Percentiles rank a stretch among this genome's conserved stretches.
Evolutionary conservation across 2,797 vertebrate species (phyloP).

Genomic region (Lutjanus campechanus): DNA sequence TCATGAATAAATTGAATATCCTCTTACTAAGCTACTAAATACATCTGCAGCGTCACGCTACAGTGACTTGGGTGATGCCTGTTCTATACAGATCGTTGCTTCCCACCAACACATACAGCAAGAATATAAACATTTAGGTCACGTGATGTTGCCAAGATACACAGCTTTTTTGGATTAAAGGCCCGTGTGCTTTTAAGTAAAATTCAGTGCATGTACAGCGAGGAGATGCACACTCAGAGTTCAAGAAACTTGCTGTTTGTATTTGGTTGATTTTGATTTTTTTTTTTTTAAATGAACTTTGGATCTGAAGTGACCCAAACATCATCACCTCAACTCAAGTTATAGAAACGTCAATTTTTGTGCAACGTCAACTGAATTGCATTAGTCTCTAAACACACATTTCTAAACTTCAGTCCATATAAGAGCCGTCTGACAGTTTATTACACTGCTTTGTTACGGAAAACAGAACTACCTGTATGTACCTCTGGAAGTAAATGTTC

Average conservation of each 20-base stretch:
- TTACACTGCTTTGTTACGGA: background rate
- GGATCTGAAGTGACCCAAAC: background rate
- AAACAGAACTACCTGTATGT: background rate
- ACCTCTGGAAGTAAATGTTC: background rate
- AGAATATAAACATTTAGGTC: slow-evolving; percentile 62
- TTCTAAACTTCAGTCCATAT: background rate
- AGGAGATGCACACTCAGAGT: background rate
- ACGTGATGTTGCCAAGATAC: slow-evolving; percentile 29
- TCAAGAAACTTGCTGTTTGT: background rate
- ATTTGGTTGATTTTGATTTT: background rate
- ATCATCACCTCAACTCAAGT: background rate
- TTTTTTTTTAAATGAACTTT: slow-evolving; percentile 1
- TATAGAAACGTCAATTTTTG: background rate
- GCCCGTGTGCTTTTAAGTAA: background rate
- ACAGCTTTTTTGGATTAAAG: slow-evolving; percentile 7
- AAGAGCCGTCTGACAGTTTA: background rate
- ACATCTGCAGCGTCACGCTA: slow-evolving; percentile 74
- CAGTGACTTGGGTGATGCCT: slow-evolving; percentile 41
- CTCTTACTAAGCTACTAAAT: slow-evolving; percentile 78
- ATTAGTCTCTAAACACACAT: background rate
- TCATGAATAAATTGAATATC: slow-evolving; percentile 86
- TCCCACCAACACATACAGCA: slow-evolving; percentile 47
- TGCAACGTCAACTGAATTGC: background rate
- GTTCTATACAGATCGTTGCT: slow-evolving; percentile 49
- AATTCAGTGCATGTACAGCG: background rate